Evolutionary conservation across 1,140 invertebrate genomes (phyloP), one percentile per base, ranked within the genome.

Genomic region (Calosoma granatense): DNA sequence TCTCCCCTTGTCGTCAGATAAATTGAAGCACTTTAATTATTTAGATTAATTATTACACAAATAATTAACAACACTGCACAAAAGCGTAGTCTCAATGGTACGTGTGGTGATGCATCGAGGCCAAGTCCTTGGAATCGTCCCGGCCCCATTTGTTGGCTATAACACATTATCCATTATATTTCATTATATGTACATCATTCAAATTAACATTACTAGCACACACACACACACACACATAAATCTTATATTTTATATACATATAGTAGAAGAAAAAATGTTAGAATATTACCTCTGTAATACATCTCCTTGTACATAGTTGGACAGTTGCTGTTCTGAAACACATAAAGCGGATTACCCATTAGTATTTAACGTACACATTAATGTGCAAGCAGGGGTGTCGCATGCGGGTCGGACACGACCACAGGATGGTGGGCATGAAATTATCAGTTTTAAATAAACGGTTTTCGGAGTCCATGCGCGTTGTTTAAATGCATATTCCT

Each of bases 241-340:
- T 36, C n/a, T 9, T n/a, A n/a, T n/a, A n/a, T n/a, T n/a, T n/a
- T n/a, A n/a, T n/a, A n/a, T n/a, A n/a, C n/a, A n/a, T n/a, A n/a
- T n/a, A n/a, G n/a, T n/a, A n/a, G n/a, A n/a, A n/a, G n/a, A n/a
- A n/a, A n/a, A n/a, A 36, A 36, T n/a, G n/a, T 9, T 36, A 47
- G 17, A 11, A 47, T 64, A 60, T 61, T 76, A 82, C 80, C 80
- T 81, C 74, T 81, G 69, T 86, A 86, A 64, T 81, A 81, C 79
- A 83, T 83, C 65, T 85, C 81, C 72, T 81, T 82, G 62, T 81
- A 80, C 83, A 86, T 86, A 59, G 81, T 80, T 39, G 82, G 81
- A 73, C 83, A 85, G 64, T 78, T 81, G 56, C 77, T 74, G 63
- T 77, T 78, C 80, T 84, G 72, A 60, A 74, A 76, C 60, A 67